These are phyloP conservation scores for Apaloderma vittatum DNA, from an alignment of 2,113 vertebrate species.

Conservation along the genomic window DNA sequence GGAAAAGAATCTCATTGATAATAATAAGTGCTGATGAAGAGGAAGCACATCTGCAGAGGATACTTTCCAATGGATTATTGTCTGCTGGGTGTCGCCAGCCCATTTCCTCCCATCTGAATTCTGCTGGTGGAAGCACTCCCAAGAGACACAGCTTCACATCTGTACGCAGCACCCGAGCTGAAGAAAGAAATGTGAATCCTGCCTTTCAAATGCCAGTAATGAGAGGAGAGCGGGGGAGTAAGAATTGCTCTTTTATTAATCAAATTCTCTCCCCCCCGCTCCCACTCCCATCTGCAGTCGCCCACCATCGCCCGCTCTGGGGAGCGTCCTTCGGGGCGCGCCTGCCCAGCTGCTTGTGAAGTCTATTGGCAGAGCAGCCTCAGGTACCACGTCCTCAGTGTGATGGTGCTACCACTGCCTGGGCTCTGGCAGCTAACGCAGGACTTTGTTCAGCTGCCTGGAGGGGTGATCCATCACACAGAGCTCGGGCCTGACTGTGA, in stretches of 20 bases:
- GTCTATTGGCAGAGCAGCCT: background rate
- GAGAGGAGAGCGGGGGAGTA: conserved; percentile 42
- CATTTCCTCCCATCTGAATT: conserved; percentile 34
- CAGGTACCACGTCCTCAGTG: fast-evolving
- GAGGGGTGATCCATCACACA: background rate
- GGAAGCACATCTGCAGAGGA: conserved; percentile 41
- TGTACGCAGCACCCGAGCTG: background rate
- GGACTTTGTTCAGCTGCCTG: background rate
- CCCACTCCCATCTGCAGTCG: background rate
- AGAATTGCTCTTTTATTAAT: conserved; percentile 9
- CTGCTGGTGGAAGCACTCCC: conserved; percentile 14
- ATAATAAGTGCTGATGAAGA: conserved; percentile 26
- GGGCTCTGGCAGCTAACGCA: background rate
- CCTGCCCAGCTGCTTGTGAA: background rate
- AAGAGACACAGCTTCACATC: conserved; percentile 11
- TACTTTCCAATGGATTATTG: conserved; percentile 1
- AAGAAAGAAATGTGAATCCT: background rate
- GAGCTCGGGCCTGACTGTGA: background rate
- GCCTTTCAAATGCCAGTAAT: conserved; percentile 21
- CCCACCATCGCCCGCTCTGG: background rate
- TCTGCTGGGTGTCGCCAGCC: conserved; percentile 33
- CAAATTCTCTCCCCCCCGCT: background rate
- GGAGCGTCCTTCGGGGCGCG: background rate
- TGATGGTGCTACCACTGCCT: background rate
- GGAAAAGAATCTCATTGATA: conserved; percentile 5